Percentiles rank a stretch among this genome's conserved stretches.
phyloP scores from a whole-genome alignment of 2,888 invertebrate species.

The Rhagophthalmus giganteus region DNA sequence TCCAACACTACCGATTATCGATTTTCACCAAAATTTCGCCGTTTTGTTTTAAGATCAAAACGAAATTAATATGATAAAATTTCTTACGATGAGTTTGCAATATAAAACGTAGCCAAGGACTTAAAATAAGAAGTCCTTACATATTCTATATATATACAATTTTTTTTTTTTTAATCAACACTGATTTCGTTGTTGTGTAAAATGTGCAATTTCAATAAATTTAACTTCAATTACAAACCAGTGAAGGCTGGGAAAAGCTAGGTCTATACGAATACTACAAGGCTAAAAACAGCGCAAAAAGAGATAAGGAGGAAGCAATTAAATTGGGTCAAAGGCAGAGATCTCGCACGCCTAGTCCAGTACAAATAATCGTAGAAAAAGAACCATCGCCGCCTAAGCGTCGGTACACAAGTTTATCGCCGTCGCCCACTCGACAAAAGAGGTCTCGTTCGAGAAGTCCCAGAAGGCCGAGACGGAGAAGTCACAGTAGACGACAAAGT shows the following conservation, averaged over 20 bases:
- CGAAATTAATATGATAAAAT: no score
- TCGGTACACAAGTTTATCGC: slow-evolving; percentile 71
- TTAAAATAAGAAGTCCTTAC: no score
- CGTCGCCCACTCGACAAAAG: slow-evolving; percentile 45
- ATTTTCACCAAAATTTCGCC: not conserved
- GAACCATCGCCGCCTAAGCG: slow-evolving; percentile 74
- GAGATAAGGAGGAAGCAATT: slow-evolving; percentile 84
- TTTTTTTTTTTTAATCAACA: not conserved
- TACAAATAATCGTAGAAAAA: slow-evolving; percentile 70
- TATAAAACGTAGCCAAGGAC: not conserved
- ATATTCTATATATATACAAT: no score
- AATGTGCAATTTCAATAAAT: slow-evolving; percentile 15
- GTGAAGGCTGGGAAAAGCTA: slow-evolving; percentile 98
- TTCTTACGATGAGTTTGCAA: not conserved
- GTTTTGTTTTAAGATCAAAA: not conserved
- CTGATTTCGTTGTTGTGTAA: not conserved
- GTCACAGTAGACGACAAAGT: slow-evolving; percentile 50
- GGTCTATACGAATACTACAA: slow-evolving; percentile 97
- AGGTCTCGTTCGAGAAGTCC: slow-evolving; percentile 57
- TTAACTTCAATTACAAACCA: slow-evolving; percentile 44
- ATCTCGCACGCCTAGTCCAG: slow-evolving; percentile 80
- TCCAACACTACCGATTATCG: no score
- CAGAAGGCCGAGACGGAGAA: slow-evolving; percentile 38
- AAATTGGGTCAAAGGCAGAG: slow-evolving; percentile 69
- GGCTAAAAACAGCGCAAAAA: slow-evolving; percentile 89